Evolutionary conservation across 2,888 invertebrate species (phyloP).

Genomic region (Dyspetes luteomarginatus): DNA sequence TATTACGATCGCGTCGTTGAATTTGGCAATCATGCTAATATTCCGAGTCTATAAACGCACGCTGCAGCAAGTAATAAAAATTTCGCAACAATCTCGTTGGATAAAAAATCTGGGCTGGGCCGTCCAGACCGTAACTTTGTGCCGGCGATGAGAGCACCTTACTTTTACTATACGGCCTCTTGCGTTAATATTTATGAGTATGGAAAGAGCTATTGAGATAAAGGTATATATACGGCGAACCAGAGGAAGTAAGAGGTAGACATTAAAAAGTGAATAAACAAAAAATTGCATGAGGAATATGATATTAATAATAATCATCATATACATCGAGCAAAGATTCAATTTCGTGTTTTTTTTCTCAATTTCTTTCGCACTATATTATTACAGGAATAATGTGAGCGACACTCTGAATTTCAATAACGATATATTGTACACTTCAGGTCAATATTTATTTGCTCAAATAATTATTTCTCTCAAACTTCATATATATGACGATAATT

Average conservation of each 20-base stretch:
- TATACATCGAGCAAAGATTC: too few relatives aligned
- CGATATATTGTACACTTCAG: too few relatives aligned
- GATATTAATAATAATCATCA: conserved; percentile 5
- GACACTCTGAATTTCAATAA: too few relatives aligned
- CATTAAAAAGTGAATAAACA: not conserved
- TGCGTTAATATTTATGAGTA: conserved; percentile 57
- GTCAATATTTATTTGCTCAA: too few relatives aligned
- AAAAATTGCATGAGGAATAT: not conserved
- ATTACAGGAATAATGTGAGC: too few relatives aligned
- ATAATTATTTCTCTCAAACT: too few relatives aligned
- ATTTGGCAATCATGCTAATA: not conserved
- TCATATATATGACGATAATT: too few relatives aligned
- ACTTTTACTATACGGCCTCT: not conserved
- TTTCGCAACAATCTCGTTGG: conserved; percentile 40
- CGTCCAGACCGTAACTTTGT: conserved; percentile 60
- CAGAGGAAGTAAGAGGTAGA: not conserved
- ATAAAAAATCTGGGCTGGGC: conserved; percentile 65
- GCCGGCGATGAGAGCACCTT: not conserved
- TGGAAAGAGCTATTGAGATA: conserved; percentile 36
- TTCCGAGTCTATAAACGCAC: not conserved
- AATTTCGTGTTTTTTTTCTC: too few relatives aligned
- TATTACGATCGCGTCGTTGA: conserved; percentile 22
- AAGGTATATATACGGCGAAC: not conserved
- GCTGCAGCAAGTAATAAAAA: not conserved
- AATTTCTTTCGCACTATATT: too few relatives aligned